Evolutionary conservation across 2,888 invertebrate genomes (phyloP), one percentile per base, ranked within the genome.

Genomic region (Agonopterix alstromeriana): DNA sequence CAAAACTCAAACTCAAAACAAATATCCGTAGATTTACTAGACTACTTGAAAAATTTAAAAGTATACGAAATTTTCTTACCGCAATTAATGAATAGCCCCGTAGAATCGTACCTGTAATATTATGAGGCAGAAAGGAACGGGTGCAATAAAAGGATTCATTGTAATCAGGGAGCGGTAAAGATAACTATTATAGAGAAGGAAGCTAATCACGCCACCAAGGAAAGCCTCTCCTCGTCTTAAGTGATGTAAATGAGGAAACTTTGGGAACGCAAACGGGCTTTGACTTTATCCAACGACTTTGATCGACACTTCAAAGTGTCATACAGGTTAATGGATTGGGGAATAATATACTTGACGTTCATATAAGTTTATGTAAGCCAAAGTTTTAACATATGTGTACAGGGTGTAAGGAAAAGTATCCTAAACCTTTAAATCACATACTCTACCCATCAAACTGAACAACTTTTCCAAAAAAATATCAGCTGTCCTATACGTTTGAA

Each of bases 241-340:
- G 77, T 79, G 72, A 84, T 83, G 80, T 77, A 82, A 83, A 86
- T 80, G 79, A 82, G 77, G 67, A 80, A 82, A 83, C 76, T 84
- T 82, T 62, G 68, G 66, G 73, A 75, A 76, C 73, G 70, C 76
- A 76, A 80, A 82, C 74, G 72, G 69, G 69, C 70, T 72, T 70
- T 70, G 71, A 73, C 74, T 78, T 67, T 71, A 73, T 76, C 75
- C 73, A 68, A 70, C 73, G 75, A 81, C 79, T 82, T 82, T 77
- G 78, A 82, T 78, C 76, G 75, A 72, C 76, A 76, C 80, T 83
- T 79, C 70, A 74, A 80, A 82, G 76, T 73, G 42, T 47, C 44
- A 17, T 40, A 47, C 48, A 48, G 51, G 51, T 48, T 52, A 52
- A 52, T 52, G 51, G 48, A 52, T 48, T 45, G 47, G 42, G 51